Percentiles rank a stretch among this genome's conserved stretches.
Evolutionary conservation across 2,113 vertebrate species (phyloP).

Genomic region (Ceyx margarethae): DNA sequence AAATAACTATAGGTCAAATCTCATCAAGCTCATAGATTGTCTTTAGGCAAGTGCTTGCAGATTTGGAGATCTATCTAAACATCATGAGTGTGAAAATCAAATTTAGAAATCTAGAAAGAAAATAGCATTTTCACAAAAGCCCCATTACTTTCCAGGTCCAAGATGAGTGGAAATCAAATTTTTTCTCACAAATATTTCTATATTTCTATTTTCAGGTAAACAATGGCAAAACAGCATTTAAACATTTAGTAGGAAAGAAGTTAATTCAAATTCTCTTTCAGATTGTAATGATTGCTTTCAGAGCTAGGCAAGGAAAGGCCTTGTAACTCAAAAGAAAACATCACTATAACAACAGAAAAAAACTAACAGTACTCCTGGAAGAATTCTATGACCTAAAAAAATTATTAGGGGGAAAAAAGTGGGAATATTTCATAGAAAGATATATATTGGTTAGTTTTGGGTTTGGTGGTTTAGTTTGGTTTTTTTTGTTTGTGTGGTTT

Average conservation of each 20-base stretch:
- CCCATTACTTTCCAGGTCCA: neutral
- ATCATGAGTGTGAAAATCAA: neutral
- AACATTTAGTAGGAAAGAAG: neutral
- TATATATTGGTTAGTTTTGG: accelerated
- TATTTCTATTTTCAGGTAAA: neutral
- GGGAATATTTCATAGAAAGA: neutral
- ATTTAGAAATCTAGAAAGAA: neutral
- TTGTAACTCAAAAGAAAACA: constrained; percentile 22
- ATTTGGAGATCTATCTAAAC: neutral
- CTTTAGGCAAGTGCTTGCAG: neutral
- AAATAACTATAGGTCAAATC: neutral
- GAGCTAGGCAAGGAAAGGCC: constrained; percentile 19
- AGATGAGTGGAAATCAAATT: neutral
- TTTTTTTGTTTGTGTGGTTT: neutral
- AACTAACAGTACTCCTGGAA: constrained; percentile 2
- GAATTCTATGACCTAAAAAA: constrained; percentile 14
- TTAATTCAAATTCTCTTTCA: neutral
- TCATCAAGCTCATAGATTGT: neutral
- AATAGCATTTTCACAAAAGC: neutral
- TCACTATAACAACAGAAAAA: constrained; percentile 17
- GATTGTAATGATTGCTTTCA: neutral
- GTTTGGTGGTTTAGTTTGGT: neutral
- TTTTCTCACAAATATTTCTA: neutral
- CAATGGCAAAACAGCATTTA: neutral
- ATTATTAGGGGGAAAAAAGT: neutral